Conservation (phyloP, 2,113 vertebrate species). For the Tauraco erythrolophus region DNA sequence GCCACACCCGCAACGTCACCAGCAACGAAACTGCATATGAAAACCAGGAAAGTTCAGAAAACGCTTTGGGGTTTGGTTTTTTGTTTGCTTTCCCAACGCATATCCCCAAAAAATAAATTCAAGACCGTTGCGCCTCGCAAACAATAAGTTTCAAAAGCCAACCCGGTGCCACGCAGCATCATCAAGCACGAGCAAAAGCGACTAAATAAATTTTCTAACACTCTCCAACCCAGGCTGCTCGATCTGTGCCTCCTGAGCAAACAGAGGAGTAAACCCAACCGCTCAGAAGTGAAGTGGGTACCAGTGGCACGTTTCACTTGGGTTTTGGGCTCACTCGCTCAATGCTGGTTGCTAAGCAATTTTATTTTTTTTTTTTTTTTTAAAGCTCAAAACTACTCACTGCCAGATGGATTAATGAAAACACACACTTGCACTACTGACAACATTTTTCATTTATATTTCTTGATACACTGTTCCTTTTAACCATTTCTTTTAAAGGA, state of each 20-base stretch:
- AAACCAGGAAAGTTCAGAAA: not conserved
- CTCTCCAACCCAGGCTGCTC: not conserved
- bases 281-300: not conserved
- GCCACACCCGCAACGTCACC: not conserved
- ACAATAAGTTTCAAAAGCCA: not conserved
- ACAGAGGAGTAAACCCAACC: not conserved
- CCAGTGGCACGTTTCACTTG: not conserved
- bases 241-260: not conserved
- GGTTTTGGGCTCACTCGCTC: constrained; percentile 27
- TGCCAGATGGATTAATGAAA: constrained; percentile 66
- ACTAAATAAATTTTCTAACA: not conserved
- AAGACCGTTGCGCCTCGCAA: not conserved
- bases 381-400: constrained; percentile 37
- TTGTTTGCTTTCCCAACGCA: too few relatives aligned
- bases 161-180: accelerated
- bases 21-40: accelerated
- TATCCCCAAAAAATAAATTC: not conserved
- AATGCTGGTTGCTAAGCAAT: constrained; percentile 63
- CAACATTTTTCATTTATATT: constrained; percentile 31
- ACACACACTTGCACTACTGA: constrained; percentile 18
- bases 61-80: too few relatives aligned
- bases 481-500: not conserved
- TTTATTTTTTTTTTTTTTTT: not conserved
- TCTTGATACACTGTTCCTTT: constrained; percentile 3
- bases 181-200: not conserved